A percentile compares a stretch with the other conserved stretches of the same genome.
Conservation (phyloP, 1,140 invertebrate genomes). For the Ctenoplectra terminalis region DNA sequence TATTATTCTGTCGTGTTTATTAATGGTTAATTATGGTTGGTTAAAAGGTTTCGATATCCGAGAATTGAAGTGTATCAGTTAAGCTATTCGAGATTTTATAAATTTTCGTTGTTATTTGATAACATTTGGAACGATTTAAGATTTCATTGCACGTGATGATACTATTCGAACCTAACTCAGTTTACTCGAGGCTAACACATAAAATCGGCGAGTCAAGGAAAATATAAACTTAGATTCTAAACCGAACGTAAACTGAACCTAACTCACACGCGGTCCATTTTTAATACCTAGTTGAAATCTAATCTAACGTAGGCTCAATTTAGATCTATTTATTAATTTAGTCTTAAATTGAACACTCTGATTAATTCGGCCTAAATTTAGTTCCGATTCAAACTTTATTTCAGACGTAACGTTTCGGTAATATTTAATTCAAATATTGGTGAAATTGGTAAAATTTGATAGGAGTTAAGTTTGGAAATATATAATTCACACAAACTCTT, state of each 20-base stretch:
- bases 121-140: not conserved
- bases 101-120: not conserved
- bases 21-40: too few relatives aligned
- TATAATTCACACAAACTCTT: too few relatives aligned
- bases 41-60: not conserved
- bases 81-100: not conserved
- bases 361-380: too few relatives aligned
- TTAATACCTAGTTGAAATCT: not conserved
- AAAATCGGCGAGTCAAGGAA: not conserved
- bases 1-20: too few relatives aligned
- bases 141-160: not conserved
- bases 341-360: too few relatives aligned
- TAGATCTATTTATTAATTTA: not conserved
- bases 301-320: not conserved
- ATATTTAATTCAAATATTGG: too few relatives aligned
- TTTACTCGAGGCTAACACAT: not conserved
- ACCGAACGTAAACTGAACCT: not conserved
- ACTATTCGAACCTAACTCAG: not conserved
- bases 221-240: conserved; percentile 16
- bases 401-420: too few relatives aligned
- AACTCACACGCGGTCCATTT: not conserved
- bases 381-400: too few relatives aligned
- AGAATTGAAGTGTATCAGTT: not conserved
- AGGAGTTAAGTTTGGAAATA: too few relatives aligned
- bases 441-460: too few relatives aligned